Evolutionary conservation across 2,797 vertebrate species (phyloP), one percentile per base, ranked within the genome.

Genomic region (Acipenser oxyrinchus): DNA sequence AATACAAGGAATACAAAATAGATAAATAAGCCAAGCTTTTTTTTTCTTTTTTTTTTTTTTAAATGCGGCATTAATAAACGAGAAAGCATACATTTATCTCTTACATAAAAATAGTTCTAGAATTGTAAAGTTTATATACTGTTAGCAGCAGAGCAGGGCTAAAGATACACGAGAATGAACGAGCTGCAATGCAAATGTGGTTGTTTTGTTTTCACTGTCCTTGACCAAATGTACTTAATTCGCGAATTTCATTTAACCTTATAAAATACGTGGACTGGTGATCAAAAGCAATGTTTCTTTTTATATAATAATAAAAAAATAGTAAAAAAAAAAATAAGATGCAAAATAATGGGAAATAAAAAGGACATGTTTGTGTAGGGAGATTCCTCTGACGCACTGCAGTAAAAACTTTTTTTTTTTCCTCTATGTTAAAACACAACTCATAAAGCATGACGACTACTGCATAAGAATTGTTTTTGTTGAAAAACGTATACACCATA

Each of bases 51-150:
- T 37, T 1, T 37, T 37, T 37, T 1, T 37, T 37, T 77, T 84
- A 91, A 93, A 90, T 90, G 92, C 90, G 88, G 92, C 92, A 90
- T 93, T 93, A 92, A 94, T 94, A 92, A 95, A 95, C 89, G 90
- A 87, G 88, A 93, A 93, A 90, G 92, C 91, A 89, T 90, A 92
- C 91, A 90, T 92, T 93, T 91, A 93, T 90, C 77, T 88, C 80
- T 84, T 91, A 95, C 92, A 94, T 92, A 95, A 97, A 97, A 96
- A 95, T 94, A 95, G 89, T 92, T 93, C 85, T 93, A 92, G 86
- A 90, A 86, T 84, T 90, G 91, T 91, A 88, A 91, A 88, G 88
- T 91, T 92, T 87, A 86, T 90, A 91, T 90, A 87, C 92, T 88
- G 86, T 92, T 93, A 96, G 94, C 94, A 96, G 96, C 93, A 95